Percentiles rank a stretch among this genome's conserved stretches.
Evolutionary conservation across 2,797 vertebrate species (phyloP).

Genomic region (Amblyopsis hoosieri): DNA sequence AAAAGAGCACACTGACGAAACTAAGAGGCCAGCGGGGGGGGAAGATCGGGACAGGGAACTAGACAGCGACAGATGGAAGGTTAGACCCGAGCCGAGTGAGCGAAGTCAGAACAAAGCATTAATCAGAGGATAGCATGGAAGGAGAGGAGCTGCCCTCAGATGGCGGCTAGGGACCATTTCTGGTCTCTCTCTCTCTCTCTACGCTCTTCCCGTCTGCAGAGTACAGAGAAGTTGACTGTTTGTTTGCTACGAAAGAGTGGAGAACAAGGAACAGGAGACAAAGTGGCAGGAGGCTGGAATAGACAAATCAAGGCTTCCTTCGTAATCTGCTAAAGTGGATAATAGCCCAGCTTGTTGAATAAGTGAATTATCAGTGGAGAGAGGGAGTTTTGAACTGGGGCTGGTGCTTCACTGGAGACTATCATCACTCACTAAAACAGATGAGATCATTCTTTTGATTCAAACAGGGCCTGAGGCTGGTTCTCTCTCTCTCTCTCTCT

Average conservation of each 20-base stretch:
- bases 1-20: conserved; percentile 56
- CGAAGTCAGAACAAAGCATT: background rate
- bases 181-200: too few species aligned
- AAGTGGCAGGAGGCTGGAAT: background rate
- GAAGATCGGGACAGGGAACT: conserved; percentile 33
- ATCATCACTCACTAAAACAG: conserved; percentile 53
- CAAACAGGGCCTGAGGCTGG: conserved; percentile 33
- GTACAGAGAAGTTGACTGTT: too few species aligned
- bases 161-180: too few species aligned
- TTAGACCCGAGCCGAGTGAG: conserved; percentile 2
- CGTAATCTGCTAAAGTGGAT: conserved; percentile 34
- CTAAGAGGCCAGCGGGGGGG: conserved; percentile 35
- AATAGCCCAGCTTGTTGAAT: conserved; percentile 30
- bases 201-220: too few species aligned
- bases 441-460: conserved; percentile 46
- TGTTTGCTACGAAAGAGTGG: background rate
- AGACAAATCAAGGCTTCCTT: conserved; percentile 22
- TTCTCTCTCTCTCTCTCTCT: conserved; percentile 4
- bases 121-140: too few species aligned
- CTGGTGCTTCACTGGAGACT: conserved; percentile 40
- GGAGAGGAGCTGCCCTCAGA: too few species aligned
- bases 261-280: background rate
- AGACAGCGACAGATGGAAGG: background rate
- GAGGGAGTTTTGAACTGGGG: conserved; percentile 24
- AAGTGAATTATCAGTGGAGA: conserved; percentile 44